Base-by-base conservation (phyloP, 2,797 vertebrate genomes). In the Amblyopsis hoosieri region DNA sequence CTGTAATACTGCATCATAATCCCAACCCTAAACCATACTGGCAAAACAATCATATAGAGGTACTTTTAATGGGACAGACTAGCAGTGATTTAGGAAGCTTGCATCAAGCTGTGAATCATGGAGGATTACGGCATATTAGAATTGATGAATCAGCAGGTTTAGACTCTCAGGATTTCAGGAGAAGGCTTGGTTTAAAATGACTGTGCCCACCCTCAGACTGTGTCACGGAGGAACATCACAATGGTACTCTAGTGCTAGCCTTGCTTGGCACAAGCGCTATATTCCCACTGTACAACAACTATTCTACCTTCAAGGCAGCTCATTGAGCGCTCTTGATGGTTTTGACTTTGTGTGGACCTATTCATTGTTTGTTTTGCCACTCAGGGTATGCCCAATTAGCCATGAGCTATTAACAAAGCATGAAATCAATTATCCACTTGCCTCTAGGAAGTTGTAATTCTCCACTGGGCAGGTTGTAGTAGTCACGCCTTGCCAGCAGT, bases 371-470 rank as follows among this genome's bases (percentile, higher is more conserved):
- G 63, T 77, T 80, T 79, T 79, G 70, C 61, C 67, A 62, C 72
- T 76, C 71, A 12, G 13, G 23, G 49, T 77, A 66, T 73, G 80
- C 75, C 68, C 72, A 88, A 85, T 89, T 89, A 88, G 80, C 70
- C 82, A 73, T 12, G 46, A 82, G 75, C 79, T 76, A 85, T 83
- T 77, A 89, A 86, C 80, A 88, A 85, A 85, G 75, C 82, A 71
- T 71, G 69, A 85, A 80, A 87, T 90, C 85, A 90, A 90, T 88
- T 80, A 88, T 72, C 85, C 80, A 89, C 82, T 90, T 74, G 76
- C 77, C 73, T 86, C 85, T 85, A 64, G 81, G 86, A 90, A 85
- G 85, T 74, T 74, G 75, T 63, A 78, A 80, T 79, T 72, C 87
- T 86, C 85, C 79, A 84, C 64, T 80, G 87, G 84, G 50, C 33